Conservation (phyloP, 2,888 invertebrate genomes). For the Eristalis tenax region DNA sequence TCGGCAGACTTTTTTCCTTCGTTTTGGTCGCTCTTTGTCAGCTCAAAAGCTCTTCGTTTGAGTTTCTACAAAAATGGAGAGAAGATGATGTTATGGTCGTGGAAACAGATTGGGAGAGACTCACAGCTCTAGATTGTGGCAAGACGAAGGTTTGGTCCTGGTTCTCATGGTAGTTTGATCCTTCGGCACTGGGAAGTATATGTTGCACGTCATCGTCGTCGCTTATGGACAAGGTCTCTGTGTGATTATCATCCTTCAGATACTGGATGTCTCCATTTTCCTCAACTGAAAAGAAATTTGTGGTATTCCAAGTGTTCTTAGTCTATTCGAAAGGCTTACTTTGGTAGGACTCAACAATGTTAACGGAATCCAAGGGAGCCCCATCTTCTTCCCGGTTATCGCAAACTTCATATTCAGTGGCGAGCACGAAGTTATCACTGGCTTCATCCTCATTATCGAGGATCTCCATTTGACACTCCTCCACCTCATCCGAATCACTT, state of each 20-base stretch:
- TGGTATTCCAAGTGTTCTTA: neutral
- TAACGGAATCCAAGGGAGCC: neutral
- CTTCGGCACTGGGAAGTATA: conserved; percentile 73
- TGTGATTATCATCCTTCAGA: conserved; percentile 76
- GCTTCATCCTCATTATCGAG: conserved; percentile 42
- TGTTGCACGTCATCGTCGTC: conserved; percentile 50
- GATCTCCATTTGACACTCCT: conserved; percentile 12
- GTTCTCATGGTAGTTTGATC: neutral
- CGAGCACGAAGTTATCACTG: conserved; percentile 46
- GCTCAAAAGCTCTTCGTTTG: conserved; percentile 8
- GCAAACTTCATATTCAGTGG: conserved; percentile 44
- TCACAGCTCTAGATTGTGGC: conserved; percentile 4
- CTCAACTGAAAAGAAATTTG: conserved; percentile 73
- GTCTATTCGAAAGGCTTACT: conserved; percentile 34
- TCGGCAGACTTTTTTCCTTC: neutral
- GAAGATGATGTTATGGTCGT: neutral
- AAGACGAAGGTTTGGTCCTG: neutral
- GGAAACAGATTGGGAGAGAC: neutral
- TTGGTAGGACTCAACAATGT: conserved; percentile 50
- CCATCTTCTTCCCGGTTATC: conserved; percentile 28
- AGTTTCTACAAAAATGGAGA: neutral
- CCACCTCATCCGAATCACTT: conserved; percentile 6
- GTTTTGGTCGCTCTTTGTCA: neutral
- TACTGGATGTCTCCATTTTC: conserved; percentile 78
- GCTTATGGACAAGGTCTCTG: conserved; percentile 75